These are phyloP conservation scores for Rhinoderma darwinii DNA, from an alignment of 2,113 vertebrate genomes.

Conservation along the genomic window DNA sequence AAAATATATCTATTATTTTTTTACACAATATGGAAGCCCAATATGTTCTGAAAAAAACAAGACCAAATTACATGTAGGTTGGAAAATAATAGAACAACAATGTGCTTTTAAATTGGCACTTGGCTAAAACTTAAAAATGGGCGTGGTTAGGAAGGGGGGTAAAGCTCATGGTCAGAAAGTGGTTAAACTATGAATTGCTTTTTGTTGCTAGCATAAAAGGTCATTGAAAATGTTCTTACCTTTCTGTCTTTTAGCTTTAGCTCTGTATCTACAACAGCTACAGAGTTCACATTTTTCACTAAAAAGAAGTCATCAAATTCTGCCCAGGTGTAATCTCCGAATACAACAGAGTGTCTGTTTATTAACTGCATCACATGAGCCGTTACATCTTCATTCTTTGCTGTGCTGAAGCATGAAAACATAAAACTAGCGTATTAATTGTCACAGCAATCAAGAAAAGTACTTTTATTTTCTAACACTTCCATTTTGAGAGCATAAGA, in stretches of 20 bases:
- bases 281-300: slow-evolving; percentile 81
- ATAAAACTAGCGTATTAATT: background rate
- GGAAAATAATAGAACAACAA: too few species aligned
- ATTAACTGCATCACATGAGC: slow-evolving; percentile 80
- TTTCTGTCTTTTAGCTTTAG: slow-evolving; percentile 75
- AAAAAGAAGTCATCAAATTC: slow-evolving; percentile 93
- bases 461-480: too few species aligned
- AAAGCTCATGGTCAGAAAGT: too few species aligned
- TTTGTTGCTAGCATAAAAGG: background rate
- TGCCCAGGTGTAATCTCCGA: slow-evolving; percentile 89
- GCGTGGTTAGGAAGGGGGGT: too few species aligned
- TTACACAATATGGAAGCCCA: too few species aligned
- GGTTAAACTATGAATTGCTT: background rate
- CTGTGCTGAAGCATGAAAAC: slow-evolving; percentile 72
- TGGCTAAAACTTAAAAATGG: too few species aligned
- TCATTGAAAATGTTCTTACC: slow-evolving; percentile 62
- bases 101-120: too few species aligned
- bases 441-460: background rate
- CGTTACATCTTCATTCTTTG: slow-evolving; percentile 81
- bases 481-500: too few species aligned
- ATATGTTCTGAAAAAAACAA: too few species aligned
- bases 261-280: slow-evolving; percentile 85
- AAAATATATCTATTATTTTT: too few species aligned
- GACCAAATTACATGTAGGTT: too few species aligned
- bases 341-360: slow-evolving; percentile 83